phyloP scores from a whole-genome alignment of 2,113 vertebrate genomes.

The Amia ocellicauda region DNA sequence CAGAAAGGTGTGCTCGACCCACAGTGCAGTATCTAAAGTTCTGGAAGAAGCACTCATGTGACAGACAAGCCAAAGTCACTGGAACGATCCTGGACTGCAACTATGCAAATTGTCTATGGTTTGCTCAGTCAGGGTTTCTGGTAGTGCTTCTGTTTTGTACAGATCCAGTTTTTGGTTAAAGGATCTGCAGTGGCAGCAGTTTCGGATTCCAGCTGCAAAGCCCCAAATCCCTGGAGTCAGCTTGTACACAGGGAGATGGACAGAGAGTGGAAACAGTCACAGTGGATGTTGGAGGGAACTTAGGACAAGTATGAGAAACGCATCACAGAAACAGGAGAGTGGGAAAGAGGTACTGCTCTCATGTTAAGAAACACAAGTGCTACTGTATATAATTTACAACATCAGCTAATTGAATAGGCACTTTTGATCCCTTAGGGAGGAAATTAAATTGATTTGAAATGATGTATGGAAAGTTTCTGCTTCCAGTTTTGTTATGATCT shows the following conservation, averaged over 20 bases:
- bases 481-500: too few species aligned
- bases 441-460: too few species aligned
- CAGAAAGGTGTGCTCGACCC: too few species aligned
- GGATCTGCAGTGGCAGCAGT: constrained; percentile 28
- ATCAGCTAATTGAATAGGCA: too few species aligned
- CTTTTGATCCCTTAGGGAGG: too few species aligned
- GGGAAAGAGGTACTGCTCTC: too few species aligned
- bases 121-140: constrained; percentile 5
- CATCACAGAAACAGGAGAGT: too few species aligned
- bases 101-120: constrained; percentile 5
- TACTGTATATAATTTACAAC: too few species aligned
- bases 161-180: constrained; percentile 16
- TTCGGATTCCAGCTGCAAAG: constrained; percentile 26
- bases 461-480: too few species aligned
- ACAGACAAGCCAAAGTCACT: constrained; percentile 8
- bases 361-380: too few species aligned
- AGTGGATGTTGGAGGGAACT: not conserved
- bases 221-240: not conserved
- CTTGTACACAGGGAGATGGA: not conserved
- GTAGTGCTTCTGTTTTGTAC: constrained; percentile 12
- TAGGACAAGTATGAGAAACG: too few species aligned
- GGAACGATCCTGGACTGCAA: constrained; percentile 13
- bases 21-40: constrained; percentile 42
- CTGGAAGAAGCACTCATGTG: constrained; percentile 22
- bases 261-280: not conserved